These are phyloP conservation scores for Lepidocyrtoides sp. DNA, from an alignment of 2,888 invertebrate species.

Conservation along the genomic window DNA sequence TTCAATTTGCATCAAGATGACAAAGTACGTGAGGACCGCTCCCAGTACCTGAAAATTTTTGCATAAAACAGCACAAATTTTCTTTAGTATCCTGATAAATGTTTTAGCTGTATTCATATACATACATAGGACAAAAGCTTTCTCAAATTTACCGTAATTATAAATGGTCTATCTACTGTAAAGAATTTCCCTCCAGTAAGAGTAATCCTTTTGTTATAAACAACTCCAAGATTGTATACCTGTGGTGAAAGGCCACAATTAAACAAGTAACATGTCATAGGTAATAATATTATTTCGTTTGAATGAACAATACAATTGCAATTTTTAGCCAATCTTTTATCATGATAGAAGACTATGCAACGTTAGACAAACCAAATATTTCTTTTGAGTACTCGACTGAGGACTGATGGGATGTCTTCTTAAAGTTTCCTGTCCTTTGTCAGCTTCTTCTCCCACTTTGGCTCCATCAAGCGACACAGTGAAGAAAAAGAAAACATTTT, in stretches of 20 bases:
- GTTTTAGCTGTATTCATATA: not conserved
- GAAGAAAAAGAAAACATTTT: conserved; percentile 84
- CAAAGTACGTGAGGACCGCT: conserved; percentile 84
- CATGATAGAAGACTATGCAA: no score
- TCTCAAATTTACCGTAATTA: no score
- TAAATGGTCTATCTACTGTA: conserved; percentile 83
- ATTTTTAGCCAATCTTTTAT: no score
- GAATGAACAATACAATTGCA: no score
- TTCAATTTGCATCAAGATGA: conserved; percentile 84
- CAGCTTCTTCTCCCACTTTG: conserved; percentile 82
- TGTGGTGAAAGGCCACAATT: no score
- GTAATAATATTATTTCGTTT: no score
- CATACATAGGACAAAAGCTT: no score
- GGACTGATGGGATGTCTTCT: conserved; percentile 74
- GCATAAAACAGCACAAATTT: not conserved
- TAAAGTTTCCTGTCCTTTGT: conserved; percentile 81
- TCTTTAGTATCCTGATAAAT: not conserved
- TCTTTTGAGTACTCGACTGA: conserved; percentile 74
- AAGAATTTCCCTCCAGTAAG: conserved; percentile 85
- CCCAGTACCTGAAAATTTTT: conserved; percentile 80
- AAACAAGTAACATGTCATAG: no score
- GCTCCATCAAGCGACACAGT: conserved; percentile 83
- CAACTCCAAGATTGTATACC: conserved; percentile 80
- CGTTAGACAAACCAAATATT: conserved; percentile 80
- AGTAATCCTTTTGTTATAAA: conserved; percentile 82